Percentiles rank a stretch among this genome's conserved stretches.
Conservation (phyloP, 1,140 invertebrate genomes). For the Dendroctonus ponderosae region DNA sequence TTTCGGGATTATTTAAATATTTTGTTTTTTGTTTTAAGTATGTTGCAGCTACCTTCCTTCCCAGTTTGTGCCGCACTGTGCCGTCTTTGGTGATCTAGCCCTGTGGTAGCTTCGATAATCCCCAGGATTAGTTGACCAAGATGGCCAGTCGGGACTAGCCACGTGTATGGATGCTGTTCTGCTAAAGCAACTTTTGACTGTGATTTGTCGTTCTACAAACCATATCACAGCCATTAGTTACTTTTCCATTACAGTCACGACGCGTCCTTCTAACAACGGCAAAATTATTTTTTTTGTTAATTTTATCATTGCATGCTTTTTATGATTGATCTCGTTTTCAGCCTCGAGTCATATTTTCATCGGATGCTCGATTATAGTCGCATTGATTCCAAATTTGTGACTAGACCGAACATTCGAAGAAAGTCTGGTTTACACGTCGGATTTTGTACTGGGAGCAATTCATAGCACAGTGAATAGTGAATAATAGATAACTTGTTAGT, state of each 20-base stretch:
- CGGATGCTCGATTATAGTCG: slow-evolving; percentile 48
- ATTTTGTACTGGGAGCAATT: background rate
- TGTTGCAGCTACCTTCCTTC: too few relatives aligned
- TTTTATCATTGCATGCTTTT: slow-evolving; percentile 1
- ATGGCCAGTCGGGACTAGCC: slow-evolving; percentile 26
- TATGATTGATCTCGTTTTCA: slow-evolving; percentile 7
- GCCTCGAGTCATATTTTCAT: slow-evolving; percentile 38
- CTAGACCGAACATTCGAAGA: slow-evolving; percentile 50
- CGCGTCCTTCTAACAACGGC: too few relatives aligned
- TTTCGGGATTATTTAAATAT: too few relatives aligned
- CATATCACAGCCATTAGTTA: slow-evolving; percentile 52
- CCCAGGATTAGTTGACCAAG: slow-evolving; percentile 45
- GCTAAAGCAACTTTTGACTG: slow-evolving; percentile 48
- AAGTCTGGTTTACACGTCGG: slow-evolving; percentile 30
- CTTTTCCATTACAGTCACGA: slow-evolving; percentile 36
- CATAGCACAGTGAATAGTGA: background rate
- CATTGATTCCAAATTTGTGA: slow-evolving; percentile 45
- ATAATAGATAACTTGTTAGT: slow-evolving; percentile 37
- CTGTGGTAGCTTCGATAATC: slow-evolving; percentile 42
- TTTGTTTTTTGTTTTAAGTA: too few relatives aligned
- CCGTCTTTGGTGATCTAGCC: slow-evolving; percentile 52
- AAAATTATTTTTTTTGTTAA: too few relatives aligned
- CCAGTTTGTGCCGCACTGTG: slow-evolving; percentile 8
- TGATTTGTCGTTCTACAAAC: slow-evolving; percentile 44
- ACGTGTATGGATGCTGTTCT: slow-evolving; percentile 11